Evolutionary conservation across 2,888 invertebrate genomes (phyloP).

Genomic region (Hipparchia semele): DNA sequence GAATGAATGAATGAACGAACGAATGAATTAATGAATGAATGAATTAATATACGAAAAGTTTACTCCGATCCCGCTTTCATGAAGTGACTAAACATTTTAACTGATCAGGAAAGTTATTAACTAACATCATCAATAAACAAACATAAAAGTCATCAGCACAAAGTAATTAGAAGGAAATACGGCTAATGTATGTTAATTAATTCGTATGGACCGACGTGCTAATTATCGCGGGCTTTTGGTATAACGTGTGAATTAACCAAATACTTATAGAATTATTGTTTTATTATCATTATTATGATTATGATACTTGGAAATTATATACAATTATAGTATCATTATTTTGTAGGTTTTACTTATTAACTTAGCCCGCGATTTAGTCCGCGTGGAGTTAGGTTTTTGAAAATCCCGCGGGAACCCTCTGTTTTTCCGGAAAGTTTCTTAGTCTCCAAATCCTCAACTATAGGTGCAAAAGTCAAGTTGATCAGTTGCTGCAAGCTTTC

Average conservation of each 20-base stretch:
- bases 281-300: neutral
- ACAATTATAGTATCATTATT: neutral
- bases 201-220: neutral
- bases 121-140: neutral
- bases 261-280: neutral
- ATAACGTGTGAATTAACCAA: slow-evolving; percentile 3
- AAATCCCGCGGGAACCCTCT: no score
- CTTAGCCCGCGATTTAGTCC: no score
- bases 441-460: no score
- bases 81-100: no score
- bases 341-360: neutral
- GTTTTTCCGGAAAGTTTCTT: no score
- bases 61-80: no score
- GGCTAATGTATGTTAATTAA: slow-evolving; percentile 15
- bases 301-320: neutral
- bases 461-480: no score
- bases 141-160: slow-evolving; percentile 2
- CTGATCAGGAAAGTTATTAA: neutral
- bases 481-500: no score
- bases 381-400: no score
- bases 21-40: no score
- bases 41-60: no score
- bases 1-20: no score
- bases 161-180: slow-evolving; percentile 12
- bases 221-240: neutral